These are phyloP conservation scores for Diprion similis DNA, from an alignment of 1,140 invertebrate species.

Conservation along the genomic window DNA sequence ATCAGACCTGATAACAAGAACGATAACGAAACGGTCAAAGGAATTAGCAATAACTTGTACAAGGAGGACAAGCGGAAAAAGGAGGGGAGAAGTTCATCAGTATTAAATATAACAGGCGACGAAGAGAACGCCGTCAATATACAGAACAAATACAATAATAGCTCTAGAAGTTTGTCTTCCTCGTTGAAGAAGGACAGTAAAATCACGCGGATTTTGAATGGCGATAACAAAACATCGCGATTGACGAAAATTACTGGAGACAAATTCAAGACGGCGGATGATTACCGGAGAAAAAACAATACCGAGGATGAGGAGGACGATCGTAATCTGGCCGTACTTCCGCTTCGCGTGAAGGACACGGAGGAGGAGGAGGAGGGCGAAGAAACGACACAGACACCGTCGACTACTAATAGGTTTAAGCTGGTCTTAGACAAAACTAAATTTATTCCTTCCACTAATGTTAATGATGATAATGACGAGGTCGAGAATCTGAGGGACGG, in stretches of 20 bases:
- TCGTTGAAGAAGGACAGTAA: conserved; percentile 41
- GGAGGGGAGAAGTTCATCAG: too few species aligned
- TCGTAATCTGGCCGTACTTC: conserved; percentile 48
- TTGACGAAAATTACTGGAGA: conserved; percentile 39
- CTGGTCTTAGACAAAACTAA: conserved; percentile 42
- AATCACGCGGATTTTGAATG: conserved; percentile 39
- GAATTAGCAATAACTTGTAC: too few species aligned
- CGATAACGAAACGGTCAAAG: too few species aligned
- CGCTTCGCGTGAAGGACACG: conserved; percentile 27
- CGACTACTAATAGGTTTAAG: conserved; percentile 31
- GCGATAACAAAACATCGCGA: conserved; percentile 31
- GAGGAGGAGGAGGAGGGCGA: conserved; percentile 26
- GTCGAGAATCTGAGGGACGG: conserved; percentile 34
- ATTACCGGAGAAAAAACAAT: conserved; percentile 26
- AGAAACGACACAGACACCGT: too few species aligned
- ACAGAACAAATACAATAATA: too few species aligned
- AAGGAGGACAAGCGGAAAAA: too few species aligned
- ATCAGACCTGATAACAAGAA: too few species aligned
- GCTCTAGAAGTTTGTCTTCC: too few species aligned
- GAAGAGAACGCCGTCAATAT: too few species aligned
- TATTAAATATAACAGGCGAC: too few species aligned
- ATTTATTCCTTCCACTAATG: conserved; percentile 23
- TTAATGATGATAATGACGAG: background rate
- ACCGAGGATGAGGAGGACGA: conserved; percentile 30
- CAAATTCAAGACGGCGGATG: conserved; percentile 19